These are phyloP conservation scores for Gallinago paraguaiae DNA, from an alignment of 2,113 vertebrate genomes.

Conservation along the genomic window DNA sequence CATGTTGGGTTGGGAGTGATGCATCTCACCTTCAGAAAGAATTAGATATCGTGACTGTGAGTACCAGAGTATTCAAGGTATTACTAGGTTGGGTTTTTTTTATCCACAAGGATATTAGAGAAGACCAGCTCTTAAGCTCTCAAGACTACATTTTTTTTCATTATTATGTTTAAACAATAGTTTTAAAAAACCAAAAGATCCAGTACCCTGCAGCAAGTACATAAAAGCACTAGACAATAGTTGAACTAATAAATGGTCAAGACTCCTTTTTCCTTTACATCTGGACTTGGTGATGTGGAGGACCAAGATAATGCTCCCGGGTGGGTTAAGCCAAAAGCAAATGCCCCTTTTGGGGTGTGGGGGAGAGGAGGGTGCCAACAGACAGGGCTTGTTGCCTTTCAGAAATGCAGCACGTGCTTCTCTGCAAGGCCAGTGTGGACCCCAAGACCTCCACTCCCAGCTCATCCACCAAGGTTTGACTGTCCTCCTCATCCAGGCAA, in stretches of 20 bases:
- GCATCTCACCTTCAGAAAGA: not conserved
- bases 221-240: too few species aligned
- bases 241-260: not conserved
- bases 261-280: not conserved
- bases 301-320: fast-evolving
- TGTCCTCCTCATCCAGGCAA: fast-evolving
- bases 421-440: not conserved
- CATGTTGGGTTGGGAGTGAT: not conserved
- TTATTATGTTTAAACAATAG: not conserved
- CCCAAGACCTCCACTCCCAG: not conserved
- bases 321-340: not conserved
- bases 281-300: not conserved
- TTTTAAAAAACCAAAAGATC: not conserved
- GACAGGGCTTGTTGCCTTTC: fast-evolving
- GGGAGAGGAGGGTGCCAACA: not conserved
- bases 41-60: not conserved
- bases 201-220: not conserved
- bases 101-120: not conserved
- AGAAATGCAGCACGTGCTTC: fast-evolving
- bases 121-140: not conserved
- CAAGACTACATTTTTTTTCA: not conserved
- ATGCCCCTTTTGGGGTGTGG: fast-evolving
- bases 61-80: not conserved
- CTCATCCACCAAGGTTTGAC: not conserved
- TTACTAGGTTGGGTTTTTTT: not conserved